Percentiles rank a stretch among this genome's conserved stretches.
Conservation (phyloP, 1,140 invertebrate genomes). For the Diorhabda elongata region DNA sequence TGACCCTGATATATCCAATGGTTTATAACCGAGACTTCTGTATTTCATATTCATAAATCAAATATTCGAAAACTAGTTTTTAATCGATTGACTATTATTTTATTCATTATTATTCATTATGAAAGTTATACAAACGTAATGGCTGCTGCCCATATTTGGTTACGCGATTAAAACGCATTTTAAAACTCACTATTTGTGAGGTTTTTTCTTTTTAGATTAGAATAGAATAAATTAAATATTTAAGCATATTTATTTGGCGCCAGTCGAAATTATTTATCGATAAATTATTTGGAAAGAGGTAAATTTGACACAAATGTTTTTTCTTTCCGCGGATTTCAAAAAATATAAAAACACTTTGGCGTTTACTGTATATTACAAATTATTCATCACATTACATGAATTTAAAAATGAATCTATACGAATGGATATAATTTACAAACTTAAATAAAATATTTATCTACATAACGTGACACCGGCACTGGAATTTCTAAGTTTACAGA, state of each 20-base stretch:
- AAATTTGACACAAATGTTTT: too few relatives aligned
- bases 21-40: background rate
- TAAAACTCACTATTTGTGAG: background rate
- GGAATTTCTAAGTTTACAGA: too few relatives aligned
- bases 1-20: background rate
- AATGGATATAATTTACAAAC: too few relatives aligned
- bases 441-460: too few relatives aligned
- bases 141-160: background rate
- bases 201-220: background rate
- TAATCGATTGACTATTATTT: background rate
- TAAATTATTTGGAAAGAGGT: too few relatives aligned
- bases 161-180: background rate
- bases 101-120: constrained; percentile 3
- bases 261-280: background rate
- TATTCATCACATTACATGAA: too few relatives aligned
- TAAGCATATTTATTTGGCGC: background rate
- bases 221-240: background rate
- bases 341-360: too few relatives aligned
- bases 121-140: constrained; percentile 1
- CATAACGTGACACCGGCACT: too few relatives aligned
- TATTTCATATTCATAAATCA: constrained; percentile 1
- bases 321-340: too few relatives aligned
- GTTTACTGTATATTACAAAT: too few relatives aligned
- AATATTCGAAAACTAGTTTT: background rate
- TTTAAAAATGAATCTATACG: too few relatives aligned